A percentile compares a stretch with the other conserved stretches of the same genome.
Evolutionary conservation across 2,888 invertebrate species (phyloP).

Genomic region (Ischnura elegans): DNA sequence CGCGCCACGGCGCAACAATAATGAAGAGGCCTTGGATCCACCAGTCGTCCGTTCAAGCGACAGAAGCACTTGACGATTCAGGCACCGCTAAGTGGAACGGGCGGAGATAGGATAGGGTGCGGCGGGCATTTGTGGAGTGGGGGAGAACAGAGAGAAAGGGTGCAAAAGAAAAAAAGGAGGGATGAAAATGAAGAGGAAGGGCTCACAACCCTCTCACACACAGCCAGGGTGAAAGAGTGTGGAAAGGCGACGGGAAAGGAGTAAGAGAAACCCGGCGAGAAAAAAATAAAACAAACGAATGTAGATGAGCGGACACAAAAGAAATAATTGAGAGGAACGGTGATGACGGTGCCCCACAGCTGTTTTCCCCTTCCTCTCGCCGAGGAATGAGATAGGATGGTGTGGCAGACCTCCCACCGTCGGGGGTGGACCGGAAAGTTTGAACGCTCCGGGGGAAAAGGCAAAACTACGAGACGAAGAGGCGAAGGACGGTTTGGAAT

Average conservation of each 20-base stretch:
- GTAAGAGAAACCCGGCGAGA: not conserved
- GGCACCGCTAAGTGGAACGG: slow-evolving; percentile 49
- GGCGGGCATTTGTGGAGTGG: not conserved
- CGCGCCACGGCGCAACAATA: slow-evolving; percentile 28
- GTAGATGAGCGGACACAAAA: slow-evolving; percentile 48
- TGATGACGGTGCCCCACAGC: not conserved
- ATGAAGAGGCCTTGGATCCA: slow-evolving; percentile 46
- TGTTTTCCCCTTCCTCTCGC: slow-evolving; percentile 6
- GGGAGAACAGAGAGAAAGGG: not conserved
- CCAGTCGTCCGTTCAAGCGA: not conserved
- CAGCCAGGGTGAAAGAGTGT: not conserved
- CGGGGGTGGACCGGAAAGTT: not conserved
- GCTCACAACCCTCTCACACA: not conserved
- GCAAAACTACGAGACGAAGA: slow-evolving; percentile 52
- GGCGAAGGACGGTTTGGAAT: not conserved
- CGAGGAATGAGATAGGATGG: slow-evolving; percentile 40
- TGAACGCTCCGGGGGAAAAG: slow-evolving; percentile 17
- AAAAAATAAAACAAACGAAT: slow-evolving; percentile 18
- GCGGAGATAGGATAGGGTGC: not conserved
- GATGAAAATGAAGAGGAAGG: not conserved
- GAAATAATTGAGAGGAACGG: slow-evolving; percentile 58
- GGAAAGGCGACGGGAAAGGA: not conserved
- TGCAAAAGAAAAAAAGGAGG: not conserved
- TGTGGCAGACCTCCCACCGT: too few relatives aligned
- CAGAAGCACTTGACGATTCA: slow-evolving; percentile 34